These are phyloP conservation scores for Crax fasciolata DNA, from an alignment of 2,797 vertebrate genomes.

Conservation along the genomic window DNA sequence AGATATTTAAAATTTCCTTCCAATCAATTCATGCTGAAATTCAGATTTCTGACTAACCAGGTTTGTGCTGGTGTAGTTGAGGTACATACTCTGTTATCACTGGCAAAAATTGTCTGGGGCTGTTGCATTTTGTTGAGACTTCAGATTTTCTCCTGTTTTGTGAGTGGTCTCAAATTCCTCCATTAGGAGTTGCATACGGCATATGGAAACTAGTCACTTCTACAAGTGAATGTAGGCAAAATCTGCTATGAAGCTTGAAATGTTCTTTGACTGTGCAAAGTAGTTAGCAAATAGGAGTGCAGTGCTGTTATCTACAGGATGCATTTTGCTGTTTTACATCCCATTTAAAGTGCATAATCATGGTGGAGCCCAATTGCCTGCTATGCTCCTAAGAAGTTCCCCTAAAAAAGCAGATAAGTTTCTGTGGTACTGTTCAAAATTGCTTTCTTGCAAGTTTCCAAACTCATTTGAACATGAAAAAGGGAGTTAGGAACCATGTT, in stretches of 20 bases:
- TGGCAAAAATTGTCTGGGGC: background rate
- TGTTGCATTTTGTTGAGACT: background rate
- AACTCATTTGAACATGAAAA: background rate
- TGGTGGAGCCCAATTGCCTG: constrained; percentile 40
- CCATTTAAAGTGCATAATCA: constrained; percentile 63
- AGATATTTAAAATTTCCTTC: background rate
- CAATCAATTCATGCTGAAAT: background rate
- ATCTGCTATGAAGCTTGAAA: constrained; percentile 27
- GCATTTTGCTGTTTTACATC: constrained; percentile 49
- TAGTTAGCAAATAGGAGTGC: background rate
- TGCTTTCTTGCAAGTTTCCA: background rate
- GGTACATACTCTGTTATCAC: background rate
- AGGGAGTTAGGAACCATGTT: background rate
- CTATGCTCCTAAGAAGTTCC: background rate
- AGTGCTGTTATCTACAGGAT: constrained; percentile 69
- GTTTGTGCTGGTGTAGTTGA: background rate
- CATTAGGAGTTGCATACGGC: background rate
- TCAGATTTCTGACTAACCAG: background rate
- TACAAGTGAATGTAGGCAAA: background rate
- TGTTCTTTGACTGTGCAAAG: background rate
- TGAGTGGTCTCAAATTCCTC: background rate
- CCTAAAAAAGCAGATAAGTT: constrained; percentile 33
- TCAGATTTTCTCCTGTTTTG: background rate
- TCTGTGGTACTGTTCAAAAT: constrained; percentile 19
- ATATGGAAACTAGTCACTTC: background rate